Conservation (phyloP, 2,113 vertebrate species). For the Gymnorhina tibicen region DNA sequence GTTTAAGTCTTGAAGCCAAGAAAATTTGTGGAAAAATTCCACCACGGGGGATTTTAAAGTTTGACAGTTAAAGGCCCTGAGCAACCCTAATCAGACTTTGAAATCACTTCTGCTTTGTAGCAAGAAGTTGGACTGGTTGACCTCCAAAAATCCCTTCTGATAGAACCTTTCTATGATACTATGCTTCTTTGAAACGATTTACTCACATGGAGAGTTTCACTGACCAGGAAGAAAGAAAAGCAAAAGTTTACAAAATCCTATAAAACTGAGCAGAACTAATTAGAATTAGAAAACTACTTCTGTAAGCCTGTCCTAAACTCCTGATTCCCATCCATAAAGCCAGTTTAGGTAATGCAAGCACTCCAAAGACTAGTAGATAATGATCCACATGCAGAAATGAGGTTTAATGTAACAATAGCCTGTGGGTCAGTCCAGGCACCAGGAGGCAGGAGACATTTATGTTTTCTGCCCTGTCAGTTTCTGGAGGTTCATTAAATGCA, state of each 20-base stretch:
- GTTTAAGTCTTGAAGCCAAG: background rate
- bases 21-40: background rate
- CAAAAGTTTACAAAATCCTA: background rate
- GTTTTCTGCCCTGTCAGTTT: background rate
- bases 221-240: background rate
- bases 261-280: background rate
- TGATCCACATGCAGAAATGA: background rate
- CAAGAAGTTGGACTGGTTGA: background rate
- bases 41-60: background rate
- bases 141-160: background rate
- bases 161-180: background rate
- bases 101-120: slow-evolving; percentile 17
- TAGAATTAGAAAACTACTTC: background rate
- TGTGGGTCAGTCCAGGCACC: background rate
- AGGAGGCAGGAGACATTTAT: background rate
- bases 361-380: background rate
- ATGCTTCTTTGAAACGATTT: background rate
- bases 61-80: slow-evolving; percentile 4
- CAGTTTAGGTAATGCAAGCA: background rate
- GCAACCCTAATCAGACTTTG: slow-evolving; percentile 12
- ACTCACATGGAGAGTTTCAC: background rate
- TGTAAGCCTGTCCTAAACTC: background rate
- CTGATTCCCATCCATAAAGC: background rate
- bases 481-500: background rate
- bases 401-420: background rate